These are phyloP conservation scores for Drosophila navojoa DNA, from an alignment of 1,140 invertebrate genomes.

Conservation along the genomic window DNA sequence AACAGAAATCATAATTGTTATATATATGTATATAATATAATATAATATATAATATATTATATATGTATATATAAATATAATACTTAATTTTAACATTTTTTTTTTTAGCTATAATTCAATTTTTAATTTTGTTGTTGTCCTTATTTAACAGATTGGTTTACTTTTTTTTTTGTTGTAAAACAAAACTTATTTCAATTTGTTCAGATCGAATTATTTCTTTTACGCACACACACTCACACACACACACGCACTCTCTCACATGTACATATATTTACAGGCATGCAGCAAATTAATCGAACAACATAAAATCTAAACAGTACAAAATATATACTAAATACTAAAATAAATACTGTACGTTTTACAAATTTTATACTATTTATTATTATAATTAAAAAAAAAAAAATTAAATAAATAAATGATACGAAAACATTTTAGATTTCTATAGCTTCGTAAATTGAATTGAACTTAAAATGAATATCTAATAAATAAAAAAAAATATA, in stretches of 20 bases:
- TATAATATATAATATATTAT: not conserved
- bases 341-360: not conserved
- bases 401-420: no score
- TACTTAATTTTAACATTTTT: not conserved
- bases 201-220: slow-evolving; percentile 20
- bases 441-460: no score
- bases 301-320: not conserved
- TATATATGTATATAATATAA: not conserved
- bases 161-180: not conserved
- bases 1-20: slow-evolving; percentile 5
- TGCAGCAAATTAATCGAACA: slow-evolving; percentile 6
- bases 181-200: slow-evolving; percentile 10
- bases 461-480: no score
- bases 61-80: not conserved
- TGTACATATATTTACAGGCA: slow-evolving; percentile 5
- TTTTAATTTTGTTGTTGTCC: not conserved
- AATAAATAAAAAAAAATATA: no score
- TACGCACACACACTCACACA: slow-evolving; percentile 10
- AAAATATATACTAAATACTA: not conserved
- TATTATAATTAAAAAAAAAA: no score
- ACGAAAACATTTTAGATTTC: no score
- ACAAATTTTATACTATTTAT: not conserved
- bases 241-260: slow-evolving; percentile 1
- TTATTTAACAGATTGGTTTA: not conserved
- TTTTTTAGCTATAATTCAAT: slow-evolving; percentile 3